phyloP scores from a whole-genome alignment of 2,113 vertebrate genomes.

The Sciurus niger region DNA sequence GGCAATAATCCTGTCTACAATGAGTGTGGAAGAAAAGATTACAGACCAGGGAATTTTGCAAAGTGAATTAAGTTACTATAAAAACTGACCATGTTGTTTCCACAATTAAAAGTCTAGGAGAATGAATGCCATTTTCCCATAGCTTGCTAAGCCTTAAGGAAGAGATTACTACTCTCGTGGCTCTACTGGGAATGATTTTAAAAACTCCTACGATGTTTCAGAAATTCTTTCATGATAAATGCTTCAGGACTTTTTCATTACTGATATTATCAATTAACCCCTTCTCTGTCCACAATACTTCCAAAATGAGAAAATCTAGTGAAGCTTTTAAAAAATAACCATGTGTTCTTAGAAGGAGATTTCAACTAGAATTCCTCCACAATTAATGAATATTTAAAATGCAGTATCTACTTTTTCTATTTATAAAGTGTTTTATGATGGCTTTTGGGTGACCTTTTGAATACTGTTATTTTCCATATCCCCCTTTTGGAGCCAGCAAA shows the following conservation, averaged over 20 bases:
- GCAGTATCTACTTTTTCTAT: not conserved
- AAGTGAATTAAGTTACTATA: constrained; percentile 87
- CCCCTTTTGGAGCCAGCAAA: constrained; percentile 49
- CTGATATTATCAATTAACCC: constrained; percentile 66
- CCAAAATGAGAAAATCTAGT: constrained; percentile 19
- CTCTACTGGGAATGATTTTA: constrained; percentile 74
- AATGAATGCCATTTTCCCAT: constrained; percentile 81
- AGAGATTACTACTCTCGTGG: constrained; percentile 67
- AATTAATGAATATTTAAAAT: constrained; percentile 42
- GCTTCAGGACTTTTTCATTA: constrained; percentile 73
- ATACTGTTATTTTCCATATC: constrained; percentile 44
- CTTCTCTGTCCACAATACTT: constrained; percentile 69
- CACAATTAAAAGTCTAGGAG: constrained; percentile 83
- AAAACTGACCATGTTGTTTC: constrained; percentile 78
- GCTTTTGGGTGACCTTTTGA: not conserved
- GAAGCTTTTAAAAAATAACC: not conserved
- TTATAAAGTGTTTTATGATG: constrained; percentile 32
- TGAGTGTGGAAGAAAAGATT: constrained; percentile 85
- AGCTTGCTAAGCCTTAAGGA: constrained; percentile 72
- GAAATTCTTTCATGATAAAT: constrained; percentile 68
- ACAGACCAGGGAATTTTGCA: constrained; percentile 85
- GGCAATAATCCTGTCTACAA: constrained; percentile 87
- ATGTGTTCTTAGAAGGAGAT: not conserved
- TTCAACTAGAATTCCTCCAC: not conserved
- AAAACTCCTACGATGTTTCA: constrained; percentile 74